Base-by-base conservation (phyloP, 2,113 vertebrate genomes). In the Phyllopteryx taeniolatus region DNA sequence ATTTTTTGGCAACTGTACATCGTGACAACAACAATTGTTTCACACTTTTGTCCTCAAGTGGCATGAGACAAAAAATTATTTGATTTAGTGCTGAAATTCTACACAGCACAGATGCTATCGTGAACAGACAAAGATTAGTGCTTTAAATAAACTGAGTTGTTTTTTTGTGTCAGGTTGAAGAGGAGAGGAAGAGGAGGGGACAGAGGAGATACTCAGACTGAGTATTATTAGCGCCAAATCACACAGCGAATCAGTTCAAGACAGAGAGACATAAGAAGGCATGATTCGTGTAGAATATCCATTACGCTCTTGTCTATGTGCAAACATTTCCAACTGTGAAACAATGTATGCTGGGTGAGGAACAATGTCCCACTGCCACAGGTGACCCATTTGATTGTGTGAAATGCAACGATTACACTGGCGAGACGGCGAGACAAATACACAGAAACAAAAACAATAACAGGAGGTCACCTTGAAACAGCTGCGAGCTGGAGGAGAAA, bases 401-500 rank as follows among this genome's bases (percentile, higher is more conserved):
- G 74, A 85, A 83, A 88, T 77, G 82, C 80, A 59, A 77, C 78
- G 86, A 88, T 89, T 89, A 89, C 82, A 81, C 82, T 61, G 71
- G 78, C 15, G 59, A 85, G 80, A 78, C 68, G 69, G 84, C 76
- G 67, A 79, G 87, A 86, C 85, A 79, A 86, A 90, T 85, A 87
- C 79, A 83, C 73, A 78, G 73, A 70, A 68, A 75, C 81, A 79
- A 72, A 83, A 88, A 88, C 85, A 88, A 90, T 85, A 84, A 83
- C 67, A 7, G 59, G 83, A 83, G 90, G 90, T 89, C 85, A 91
- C 90, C 90, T 91, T 91, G 84, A 88, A 88, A 68, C 77, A 79
- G 90, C 85, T 79, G 85, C 77, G 83, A 83, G 83, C 81, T 67
- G 57, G 82, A 78, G 74, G 75, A 83, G 86, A 84, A 90, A 89